phyloP scores from a whole-genome alignment of 2,888 invertebrate genomes.

The Oscheius sp. region DNA sequence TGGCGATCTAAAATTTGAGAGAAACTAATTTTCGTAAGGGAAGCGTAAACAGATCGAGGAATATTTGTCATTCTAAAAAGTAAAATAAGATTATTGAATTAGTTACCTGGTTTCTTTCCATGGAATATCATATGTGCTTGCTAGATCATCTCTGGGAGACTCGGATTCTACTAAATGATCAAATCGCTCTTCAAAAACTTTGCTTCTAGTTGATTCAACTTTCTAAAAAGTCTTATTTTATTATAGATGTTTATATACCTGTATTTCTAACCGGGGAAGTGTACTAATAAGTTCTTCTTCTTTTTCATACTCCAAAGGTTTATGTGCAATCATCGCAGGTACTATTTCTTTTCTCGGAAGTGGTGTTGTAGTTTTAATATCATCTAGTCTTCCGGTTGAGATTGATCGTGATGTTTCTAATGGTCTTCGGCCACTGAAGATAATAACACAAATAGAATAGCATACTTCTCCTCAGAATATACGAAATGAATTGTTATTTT shows the following conservation, averaged over 20 bases:
- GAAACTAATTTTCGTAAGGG: conserved; percentile 25
- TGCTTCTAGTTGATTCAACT: background rate
- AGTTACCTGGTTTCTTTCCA: conserved; percentile 28
- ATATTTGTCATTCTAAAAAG: conserved; percentile 33
- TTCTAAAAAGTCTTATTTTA: conserved; percentile 5
- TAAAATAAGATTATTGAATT: background rate
- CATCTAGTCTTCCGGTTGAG: background rate
- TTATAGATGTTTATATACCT: background rate
- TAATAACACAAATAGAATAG: background rate
- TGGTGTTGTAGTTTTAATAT: background rate
- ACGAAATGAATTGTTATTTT: conserved; percentile 36
- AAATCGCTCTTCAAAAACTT: background rate
- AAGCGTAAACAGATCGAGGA: conserved; percentile 36
- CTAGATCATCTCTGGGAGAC: conserved; percentile 18
- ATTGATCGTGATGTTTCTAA: conserved; percentile 5
- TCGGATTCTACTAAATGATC: conserved; percentile 8
- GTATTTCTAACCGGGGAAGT: conserved; percentile 5
- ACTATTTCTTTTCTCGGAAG: conserved; percentile 1
- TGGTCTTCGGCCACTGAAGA: conserved; percentile 4
- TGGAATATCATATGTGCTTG: conserved; percentile 17
- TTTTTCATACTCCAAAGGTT: background rate
- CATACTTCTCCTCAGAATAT: conserved; percentile 23
- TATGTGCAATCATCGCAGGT: background rate
- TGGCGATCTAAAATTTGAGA: conserved; percentile 64
- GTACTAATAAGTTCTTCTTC: background rate